phyloP scores from a whole-genome alignment of 1,140 invertebrate genomes.

The Subanguina moxae region DNA sequence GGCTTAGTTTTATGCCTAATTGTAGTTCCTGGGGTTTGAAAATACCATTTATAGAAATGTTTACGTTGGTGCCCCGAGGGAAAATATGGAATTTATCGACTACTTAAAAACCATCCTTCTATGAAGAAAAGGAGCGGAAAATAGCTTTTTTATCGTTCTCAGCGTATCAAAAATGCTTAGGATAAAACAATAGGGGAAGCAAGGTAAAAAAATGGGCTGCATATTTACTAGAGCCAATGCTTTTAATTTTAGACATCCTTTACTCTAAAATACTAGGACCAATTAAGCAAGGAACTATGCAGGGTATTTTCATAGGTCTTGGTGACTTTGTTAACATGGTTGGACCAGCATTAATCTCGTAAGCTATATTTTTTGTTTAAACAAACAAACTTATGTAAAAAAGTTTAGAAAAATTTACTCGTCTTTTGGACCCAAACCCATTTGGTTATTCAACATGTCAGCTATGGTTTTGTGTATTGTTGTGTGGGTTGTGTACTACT shows the following conservation, averaged over 20 bases:
- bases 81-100: too few species aligned
- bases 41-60: too few species aligned
- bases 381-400: background rate
- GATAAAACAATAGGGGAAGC: too few species aligned
- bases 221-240: too few species aligned
- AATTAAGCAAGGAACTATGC: conserved; percentile 22
- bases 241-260: conserved; percentile 30
- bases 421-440: conserved; percentile 2
- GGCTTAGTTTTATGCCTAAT: too few species aligned
- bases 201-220: too few species aligned
- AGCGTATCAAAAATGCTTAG: too few species aligned
- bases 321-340: conserved; percentile 22
- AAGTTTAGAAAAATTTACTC: conserved; percentile 30
- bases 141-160: too few species aligned
- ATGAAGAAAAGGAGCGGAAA: too few species aligned
- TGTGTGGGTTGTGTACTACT: conserved; percentile 24
- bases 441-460: conserved; percentile 27
- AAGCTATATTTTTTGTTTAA: background rate
- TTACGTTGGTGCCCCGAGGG: too few species aligned
- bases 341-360: conserved; percentile 7
- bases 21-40: too few species aligned
- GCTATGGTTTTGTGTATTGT: conserved; percentile 16
- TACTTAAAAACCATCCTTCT: too few species aligned
- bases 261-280: conserved; percentile 42
- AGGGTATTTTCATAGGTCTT: conserved; percentile 24